These are phyloP conservation scores for Rhinopomastus cyanomelas DNA, from an alignment of 2,113 vertebrate species.

Conservation along the genomic window DNA sequence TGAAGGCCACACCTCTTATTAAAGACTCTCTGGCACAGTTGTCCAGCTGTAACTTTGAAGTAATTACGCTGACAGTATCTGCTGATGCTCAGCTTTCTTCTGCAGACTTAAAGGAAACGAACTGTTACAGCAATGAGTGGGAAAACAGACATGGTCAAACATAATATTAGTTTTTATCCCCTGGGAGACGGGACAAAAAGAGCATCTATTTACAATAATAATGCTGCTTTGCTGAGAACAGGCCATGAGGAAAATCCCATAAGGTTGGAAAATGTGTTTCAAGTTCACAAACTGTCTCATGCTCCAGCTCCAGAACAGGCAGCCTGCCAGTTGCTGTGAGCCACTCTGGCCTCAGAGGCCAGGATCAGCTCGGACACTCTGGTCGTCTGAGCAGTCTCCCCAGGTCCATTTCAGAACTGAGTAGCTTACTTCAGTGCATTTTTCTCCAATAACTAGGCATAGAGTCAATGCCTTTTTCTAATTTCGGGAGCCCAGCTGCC, in stretches of 20 bases:
- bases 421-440: not conserved
- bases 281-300: conserved; percentile 48
- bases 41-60: conserved; percentile 1
- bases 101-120: conserved; percentile 3
- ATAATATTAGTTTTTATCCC: conserved; percentile 42
- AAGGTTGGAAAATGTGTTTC: conserved; percentile 36
- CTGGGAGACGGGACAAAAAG: conserved; percentile 57
- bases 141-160: conserved; percentile 60
- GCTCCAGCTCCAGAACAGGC: not conserved
- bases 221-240: conserved; percentile 51
- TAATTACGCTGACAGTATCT: conserved; percentile 25
- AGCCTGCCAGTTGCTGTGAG: not conserved
- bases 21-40: conserved; percentile 16
- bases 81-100: conserved; percentile 1
- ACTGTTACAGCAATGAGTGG: conserved; percentile 23
- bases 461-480: not conserved
- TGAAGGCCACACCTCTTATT: not conserved
- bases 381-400: not conserved
- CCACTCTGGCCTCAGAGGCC: not conserved
- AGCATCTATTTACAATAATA: conserved; percentile 59
- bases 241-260: conserved; percentile 43
- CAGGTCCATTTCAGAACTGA: not conserved
- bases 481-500: not conserved
- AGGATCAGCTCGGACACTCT: not conserved
- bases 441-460: not conserved